Base-by-base conservation (phyloP, 2,797 vertebrate genomes). In the Amazonetta brasiliensis region DNA sequence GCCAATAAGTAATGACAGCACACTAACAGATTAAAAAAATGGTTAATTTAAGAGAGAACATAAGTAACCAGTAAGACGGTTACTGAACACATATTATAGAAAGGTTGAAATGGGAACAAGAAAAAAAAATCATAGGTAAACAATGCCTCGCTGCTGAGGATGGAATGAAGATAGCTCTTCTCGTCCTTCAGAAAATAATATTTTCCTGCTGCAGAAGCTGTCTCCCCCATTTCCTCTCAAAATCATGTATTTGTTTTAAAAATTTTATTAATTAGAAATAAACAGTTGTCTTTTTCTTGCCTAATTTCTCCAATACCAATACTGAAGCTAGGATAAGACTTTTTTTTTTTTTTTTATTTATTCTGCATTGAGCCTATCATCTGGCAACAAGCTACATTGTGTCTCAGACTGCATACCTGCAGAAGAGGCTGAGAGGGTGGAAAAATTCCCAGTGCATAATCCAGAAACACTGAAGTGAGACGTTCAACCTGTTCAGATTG, bases 401-500 rank as follows among this genome's bases (percentile, higher is more conserved):
- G 0, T 75, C 59, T 84, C 63, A 60, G 20, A 26, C 43, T 85
- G 26, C 35, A 44, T 44, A 67, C 48, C 39, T 17, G 23, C 73
- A 85, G 66, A 72, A 3, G 31, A 75, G 37, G 13, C 59, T 46
- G 59, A 60, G 56, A 30, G 11, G 46, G 55, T 71, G 72, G n/a
- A 41, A 64, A 87, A 92, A 68, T 43, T 77, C 64, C 18, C 14
- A 9, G 8, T 26, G 52, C 63, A 21, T 63, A 79, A 71, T 60
- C 43, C 68, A 83, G 78, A 87, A 90, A 87, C 50, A 84, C 15
- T 5, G 2, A 72, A 74, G 35, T 50, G 41, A 92, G 72, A 81
- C 0, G 0, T 60, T 87, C 52, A 68, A 0, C 33, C 28, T 30
- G 21, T 33, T 93, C 66, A 11, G 28, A 44, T 87, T 5, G 2